Evolutionary conservation across 2,113 vertebrate genomes (phyloP).

Genomic region (Arothron firmamentum): DNA sequence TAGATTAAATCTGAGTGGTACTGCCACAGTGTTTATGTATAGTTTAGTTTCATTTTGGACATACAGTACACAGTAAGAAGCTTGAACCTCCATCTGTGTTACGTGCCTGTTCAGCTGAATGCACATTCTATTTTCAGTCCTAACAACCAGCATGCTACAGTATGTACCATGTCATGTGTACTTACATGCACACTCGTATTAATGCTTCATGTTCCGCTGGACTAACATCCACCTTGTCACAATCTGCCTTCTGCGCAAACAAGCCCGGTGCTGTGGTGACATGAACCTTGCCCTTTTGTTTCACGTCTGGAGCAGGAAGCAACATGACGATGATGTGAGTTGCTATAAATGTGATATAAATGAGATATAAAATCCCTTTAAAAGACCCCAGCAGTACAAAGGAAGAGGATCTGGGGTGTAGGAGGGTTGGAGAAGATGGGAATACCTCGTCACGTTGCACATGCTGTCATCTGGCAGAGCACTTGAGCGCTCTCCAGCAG

Average conservation of each 20-base stretch:
- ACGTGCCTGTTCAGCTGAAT: conserved; percentile 13
- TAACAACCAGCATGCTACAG: conserved; percentile 1
- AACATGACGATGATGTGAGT: conserved; percentile 8
- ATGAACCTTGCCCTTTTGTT: conserved; percentile 43
- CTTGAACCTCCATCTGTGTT: conserved; percentile 41
- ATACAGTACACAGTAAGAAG: conserved; percentile 41
- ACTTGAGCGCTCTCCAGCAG: conserved; percentile 27
- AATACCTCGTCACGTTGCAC: conserved; percentile 36
- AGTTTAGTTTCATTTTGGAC: conserved; percentile 44
- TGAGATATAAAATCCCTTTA: background rate
- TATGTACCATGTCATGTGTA: conserved; percentile 13
- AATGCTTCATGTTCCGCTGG: conserved; percentile 51
- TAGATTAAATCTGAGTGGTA: background rate
- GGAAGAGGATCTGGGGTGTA: background rate
- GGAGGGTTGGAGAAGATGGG: conserved; percentile 26
- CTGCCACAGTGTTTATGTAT: conserved; percentile 37
- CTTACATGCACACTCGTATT: conserved; percentile 36
- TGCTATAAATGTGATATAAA: conserved; percentile 1
- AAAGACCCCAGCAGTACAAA: conserved; percentile 1
- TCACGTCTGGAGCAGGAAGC: background rate
- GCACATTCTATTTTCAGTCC: conserved; percentile 49
- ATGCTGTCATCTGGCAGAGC: conserved; percentile 39
- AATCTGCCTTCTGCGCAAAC: conserved; percentile 43
- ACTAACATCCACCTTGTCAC: conserved; percentile 34
- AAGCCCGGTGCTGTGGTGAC: conserved; percentile 11